A percentile compares a stretch with the other conserved stretches of the same genome.
Evolutionary conservation across 2,888 invertebrate genomes (phyloP).

Genomic region (Thereva unica): DNA sequence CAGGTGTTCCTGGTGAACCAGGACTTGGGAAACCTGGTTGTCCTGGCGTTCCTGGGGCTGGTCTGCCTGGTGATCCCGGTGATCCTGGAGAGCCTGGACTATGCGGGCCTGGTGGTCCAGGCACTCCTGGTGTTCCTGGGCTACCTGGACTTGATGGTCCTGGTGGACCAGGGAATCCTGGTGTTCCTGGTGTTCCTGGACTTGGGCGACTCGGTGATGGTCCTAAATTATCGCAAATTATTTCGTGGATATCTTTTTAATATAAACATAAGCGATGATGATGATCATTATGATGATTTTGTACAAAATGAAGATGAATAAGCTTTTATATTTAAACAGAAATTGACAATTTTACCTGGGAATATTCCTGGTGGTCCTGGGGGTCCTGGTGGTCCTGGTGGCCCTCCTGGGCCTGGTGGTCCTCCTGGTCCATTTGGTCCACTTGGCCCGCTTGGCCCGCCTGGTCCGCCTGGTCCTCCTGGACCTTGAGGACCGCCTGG

Average conservation of each 20-base stretch:
- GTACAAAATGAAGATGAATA: background rate
- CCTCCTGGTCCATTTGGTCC: constrained; percentile 58
- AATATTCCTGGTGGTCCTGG: constrained; percentile 37
- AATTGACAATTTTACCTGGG: background rate
- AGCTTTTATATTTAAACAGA: background rate
- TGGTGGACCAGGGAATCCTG: constrained; percentile 48
- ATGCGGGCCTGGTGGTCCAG: constrained; percentile 48
- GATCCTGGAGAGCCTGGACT: constrained; percentile 51
- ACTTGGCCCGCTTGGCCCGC: constrained; percentile 57
- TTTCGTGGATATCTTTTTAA: too few species aligned
- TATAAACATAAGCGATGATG: too few species aligned
- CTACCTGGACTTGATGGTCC: constrained; percentile 51
- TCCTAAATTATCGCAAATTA: background rate
- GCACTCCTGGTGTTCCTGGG: constrained; percentile 44
- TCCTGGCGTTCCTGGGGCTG: constrained; percentile 41
- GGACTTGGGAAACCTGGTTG: constrained; percentile 37
- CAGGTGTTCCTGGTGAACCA: constrained; percentile 53
- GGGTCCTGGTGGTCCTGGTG: constrained; percentile 41
- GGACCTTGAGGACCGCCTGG: constrained; percentile 45
- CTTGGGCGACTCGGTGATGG: constrained; percentile 4
- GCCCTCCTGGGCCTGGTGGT: constrained; percentile 50
- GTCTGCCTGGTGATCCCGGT: constrained; percentile 48
- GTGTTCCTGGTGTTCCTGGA: constrained; percentile 46
- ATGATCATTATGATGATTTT: too few species aligned
- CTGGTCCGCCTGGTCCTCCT: constrained; percentile 20